Conservation (phyloP, 2,113 vertebrate species). For the Polypterus senegalus region DNA sequence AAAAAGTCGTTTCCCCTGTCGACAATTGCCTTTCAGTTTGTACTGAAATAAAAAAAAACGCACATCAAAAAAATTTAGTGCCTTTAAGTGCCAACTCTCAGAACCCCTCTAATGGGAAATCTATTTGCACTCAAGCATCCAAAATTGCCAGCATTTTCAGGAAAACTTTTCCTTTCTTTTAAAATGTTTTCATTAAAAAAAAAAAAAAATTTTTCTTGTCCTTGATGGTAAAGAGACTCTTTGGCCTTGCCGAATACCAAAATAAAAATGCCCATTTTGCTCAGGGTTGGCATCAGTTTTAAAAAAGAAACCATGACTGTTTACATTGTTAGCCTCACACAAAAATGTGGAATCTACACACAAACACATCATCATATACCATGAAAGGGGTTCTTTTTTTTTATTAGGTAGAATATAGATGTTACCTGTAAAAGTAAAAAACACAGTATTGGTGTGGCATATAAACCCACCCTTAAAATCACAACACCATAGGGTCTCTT, state of each 20-base stretch:
- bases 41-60: slow-evolving; percentile 53
- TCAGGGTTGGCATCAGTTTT: neutral
- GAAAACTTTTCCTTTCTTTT: neutral
- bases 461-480: too few relatives aligned
- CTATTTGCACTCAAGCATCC: slow-evolving; percentile 7
- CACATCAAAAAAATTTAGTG: neutral
- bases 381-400: too few relatives aligned
- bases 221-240: neutral
- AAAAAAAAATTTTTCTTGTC: neutral
- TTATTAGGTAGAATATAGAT: too few relatives aligned
- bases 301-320: neutral
- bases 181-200: neutral
- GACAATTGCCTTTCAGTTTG: slow-evolving; percentile 93
- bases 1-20: slow-evolving; percentile 91
- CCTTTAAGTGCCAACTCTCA: slow-evolving; percentile 6
- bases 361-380: too few relatives aligned
- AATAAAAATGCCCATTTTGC: neutral
- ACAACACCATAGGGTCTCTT: too few relatives aligned
- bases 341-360: too few relatives aligned
- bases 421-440: too few relatives aligned
- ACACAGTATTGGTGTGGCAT: too few relatives aligned
- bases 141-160: too few relatives aligned
- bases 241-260: neutral
- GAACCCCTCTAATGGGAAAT: slow-evolving; percentile 4
- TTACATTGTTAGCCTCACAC: too few relatives aligned